Percentiles rank a stretch among this genome's conserved stretches.
phyloP scores from a whole-genome alignment of 2,888 invertebrate genomes.

The Pseudoips prasinana region DNA sequence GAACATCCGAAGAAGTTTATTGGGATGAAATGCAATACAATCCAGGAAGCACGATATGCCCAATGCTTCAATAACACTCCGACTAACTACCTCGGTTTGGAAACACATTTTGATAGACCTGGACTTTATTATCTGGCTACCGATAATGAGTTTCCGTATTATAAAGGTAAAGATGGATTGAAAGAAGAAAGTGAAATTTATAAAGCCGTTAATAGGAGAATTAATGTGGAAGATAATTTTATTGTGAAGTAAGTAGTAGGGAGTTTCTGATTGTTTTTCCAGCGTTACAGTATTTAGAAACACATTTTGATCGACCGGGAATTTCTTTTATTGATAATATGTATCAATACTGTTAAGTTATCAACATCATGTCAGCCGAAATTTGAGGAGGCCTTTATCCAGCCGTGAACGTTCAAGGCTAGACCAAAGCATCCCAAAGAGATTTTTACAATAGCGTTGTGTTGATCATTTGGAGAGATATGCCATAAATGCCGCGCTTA shows the following conservation, averaged over 20 bases:
- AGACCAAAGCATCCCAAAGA: too few species aligned
- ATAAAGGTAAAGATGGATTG: constrained; percentile 56
- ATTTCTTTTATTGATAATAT: too few species aligned
- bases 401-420: too few species aligned
- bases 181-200: constrained; percentile 64
- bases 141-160: constrained; percentile 66
- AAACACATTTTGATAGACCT: constrained; percentile 54
- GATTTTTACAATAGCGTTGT: too few species aligned
- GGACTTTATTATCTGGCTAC: constrained; percentile 67
- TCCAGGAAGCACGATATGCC: constrained; percentile 64
- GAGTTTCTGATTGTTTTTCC: too few species aligned
- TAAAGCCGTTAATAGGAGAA: constrained; percentile 38
- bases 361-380: too few species aligned
- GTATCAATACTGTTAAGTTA: too few species aligned
- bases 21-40: constrained; percentile 53
- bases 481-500: too few species aligned
- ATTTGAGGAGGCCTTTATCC: too few species aligned
- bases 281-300: too few species aligned
- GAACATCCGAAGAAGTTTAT: constrained; percentile 71
- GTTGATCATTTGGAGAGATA: too few species aligned
- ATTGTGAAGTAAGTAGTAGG: constrained; percentile 21
- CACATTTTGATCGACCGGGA: too few species aligned
- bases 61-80: constrained; percentile 58
- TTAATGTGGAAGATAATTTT: constrained; percentile 59
- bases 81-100: constrained; percentile 57